Conservation (phyloP, 2,797 vertebrate genomes). For the Trachops cirrhosus region DNA sequence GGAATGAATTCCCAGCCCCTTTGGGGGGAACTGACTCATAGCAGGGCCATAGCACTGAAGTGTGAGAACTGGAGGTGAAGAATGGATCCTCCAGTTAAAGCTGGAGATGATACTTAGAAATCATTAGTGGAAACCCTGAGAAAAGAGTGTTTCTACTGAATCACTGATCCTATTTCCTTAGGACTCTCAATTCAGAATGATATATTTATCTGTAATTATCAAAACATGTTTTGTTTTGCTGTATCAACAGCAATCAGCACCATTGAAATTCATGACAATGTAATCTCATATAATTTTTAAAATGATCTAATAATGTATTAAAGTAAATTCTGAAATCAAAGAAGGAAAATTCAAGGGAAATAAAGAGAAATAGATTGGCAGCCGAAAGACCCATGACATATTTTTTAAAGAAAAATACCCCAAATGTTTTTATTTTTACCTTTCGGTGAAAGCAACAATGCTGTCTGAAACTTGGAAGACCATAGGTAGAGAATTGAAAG, state of each 20-base stretch:
- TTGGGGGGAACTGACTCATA: neutral
- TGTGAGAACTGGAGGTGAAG: neutral
- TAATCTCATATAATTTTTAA: constrained; percentile 32
- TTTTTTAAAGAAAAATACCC: neutral
- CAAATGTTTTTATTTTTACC: constrained; percentile 29
- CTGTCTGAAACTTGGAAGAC: constrained; percentile 31
- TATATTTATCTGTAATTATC: neutral
- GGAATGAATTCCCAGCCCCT: neutral
- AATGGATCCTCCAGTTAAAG: neutral
- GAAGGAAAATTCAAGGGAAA: neutral
- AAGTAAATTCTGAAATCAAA: constrained; percentile 32
- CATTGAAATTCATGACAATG: neutral
- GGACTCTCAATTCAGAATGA: neutral
- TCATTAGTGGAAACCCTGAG: neutral
- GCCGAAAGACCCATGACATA: neutral
- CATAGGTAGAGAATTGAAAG: constrained; percentile 49
- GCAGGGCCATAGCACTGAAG: neutral
- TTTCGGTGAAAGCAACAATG: neutral
- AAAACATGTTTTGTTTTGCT: constrained; percentile 2
- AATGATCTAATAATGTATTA: constrained; percentile 1
- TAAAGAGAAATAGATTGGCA: neutral
- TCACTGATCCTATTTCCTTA: neutral
- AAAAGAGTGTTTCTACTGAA: neutral
- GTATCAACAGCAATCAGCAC: neutral
- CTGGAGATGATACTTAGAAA: neutral